Evolutionary conservation across 2,113 vertebrate species (phyloP).

Genomic region (Egretta garzetta): DNA sequence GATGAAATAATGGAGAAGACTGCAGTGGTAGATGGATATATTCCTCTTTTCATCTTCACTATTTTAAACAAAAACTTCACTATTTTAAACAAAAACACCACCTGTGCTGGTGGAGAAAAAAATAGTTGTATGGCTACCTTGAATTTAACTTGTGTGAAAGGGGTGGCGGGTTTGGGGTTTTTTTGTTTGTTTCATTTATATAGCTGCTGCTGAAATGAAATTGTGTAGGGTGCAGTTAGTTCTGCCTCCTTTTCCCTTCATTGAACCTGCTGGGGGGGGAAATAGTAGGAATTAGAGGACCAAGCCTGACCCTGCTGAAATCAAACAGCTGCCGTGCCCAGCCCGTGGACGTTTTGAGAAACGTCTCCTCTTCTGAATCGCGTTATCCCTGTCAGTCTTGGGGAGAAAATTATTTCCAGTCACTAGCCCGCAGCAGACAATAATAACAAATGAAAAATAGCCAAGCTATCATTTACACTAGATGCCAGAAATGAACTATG

Average conservation of each 20-base stretch:
- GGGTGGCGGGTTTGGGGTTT: fast-evolving
- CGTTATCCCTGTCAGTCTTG: neutral
- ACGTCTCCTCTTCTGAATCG: neutral
- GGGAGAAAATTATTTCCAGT: neutral
- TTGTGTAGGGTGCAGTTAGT: neutral
- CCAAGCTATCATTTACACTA: neutral
- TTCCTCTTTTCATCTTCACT: neutral
- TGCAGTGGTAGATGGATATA: neutral
- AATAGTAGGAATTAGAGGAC: neutral
- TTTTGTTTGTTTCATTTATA: neutral
- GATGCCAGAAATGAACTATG: neutral
- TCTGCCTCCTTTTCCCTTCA: neutral
- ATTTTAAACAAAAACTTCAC: neutral
- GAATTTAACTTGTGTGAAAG: neutral
- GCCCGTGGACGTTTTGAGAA: neutral
- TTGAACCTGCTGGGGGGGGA: neutral
- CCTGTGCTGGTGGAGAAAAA: neutral
- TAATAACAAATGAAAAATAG: neutral
- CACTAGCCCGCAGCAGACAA: neutral
- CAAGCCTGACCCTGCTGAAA: neutral
- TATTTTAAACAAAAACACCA: neutral
- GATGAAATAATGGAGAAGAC: neutral
- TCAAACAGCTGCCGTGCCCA: neutral
- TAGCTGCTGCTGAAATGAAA: neutral
- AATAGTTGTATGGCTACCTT: neutral